These are phyloP conservation scores for Chelon auratus DNA, from an alignment of 2,797 vertebrate genomes.

Conservation along the genomic window DNA sequence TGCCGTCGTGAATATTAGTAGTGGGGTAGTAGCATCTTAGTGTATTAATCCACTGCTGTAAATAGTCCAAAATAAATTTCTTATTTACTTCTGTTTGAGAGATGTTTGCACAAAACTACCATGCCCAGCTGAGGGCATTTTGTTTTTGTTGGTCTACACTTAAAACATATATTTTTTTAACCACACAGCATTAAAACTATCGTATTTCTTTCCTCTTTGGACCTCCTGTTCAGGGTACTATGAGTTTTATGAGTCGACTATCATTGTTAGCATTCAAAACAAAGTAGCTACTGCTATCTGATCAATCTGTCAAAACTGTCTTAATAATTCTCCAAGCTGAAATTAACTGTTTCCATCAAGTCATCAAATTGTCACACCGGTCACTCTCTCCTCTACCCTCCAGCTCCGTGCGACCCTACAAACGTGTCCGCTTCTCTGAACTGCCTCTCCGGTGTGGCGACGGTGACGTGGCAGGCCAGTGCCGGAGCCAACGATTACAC, in stretches of 20 bases:
- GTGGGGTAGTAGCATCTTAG: background rate
- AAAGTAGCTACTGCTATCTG: background rate
- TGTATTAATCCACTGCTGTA: background rate
- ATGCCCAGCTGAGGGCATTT: background rate
- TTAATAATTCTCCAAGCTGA: background rate
- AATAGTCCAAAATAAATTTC: background rate
- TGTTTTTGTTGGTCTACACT: background rate
- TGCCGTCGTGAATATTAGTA: too few species aligned
- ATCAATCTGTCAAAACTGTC: too few species aligned
- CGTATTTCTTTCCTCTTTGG: background rate
- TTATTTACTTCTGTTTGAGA: background rate
- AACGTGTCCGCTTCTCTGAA: slow-evolving; percentile 61
- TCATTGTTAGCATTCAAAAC: background rate
- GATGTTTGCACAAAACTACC: too few species aligned
- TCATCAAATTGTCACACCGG: background rate
- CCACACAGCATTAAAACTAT: too few species aligned
- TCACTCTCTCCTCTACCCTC: background rate
- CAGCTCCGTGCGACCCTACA: slow-evolving; percentile 82
- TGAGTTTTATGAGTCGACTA: background rate
- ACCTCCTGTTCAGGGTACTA: background rate
- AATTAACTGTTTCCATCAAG: background rate
- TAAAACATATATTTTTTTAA: too few species aligned
- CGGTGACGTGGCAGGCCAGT: slow-evolving; percentile 75
- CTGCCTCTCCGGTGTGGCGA: slow-evolving; percentile 67
- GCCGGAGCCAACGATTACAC: slow-evolving; percentile 74